Conservation (phyloP, 2,888 invertebrate genomes). For the Ferrisia virgata region DNA sequence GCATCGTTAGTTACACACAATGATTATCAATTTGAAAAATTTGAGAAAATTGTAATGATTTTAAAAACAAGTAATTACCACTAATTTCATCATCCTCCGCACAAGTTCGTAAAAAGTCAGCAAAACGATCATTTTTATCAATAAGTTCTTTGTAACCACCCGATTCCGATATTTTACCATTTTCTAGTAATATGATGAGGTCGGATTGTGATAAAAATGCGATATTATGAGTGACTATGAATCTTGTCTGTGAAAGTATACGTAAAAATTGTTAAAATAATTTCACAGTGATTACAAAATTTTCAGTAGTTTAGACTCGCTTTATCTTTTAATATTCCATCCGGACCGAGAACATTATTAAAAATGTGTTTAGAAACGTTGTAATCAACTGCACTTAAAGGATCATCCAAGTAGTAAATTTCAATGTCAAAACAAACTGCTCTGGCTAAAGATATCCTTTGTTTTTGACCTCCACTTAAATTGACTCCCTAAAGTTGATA, state of each 20-base stretch:
- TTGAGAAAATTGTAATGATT: not conserved
- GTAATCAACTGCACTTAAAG: constrained; percentile 67
- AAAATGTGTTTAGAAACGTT: constrained; percentile 67
- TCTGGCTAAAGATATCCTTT: constrained; percentile 84
- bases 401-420: constrained; percentile 92
- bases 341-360: constrained; percentile 60
- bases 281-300: not conserved
- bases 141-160: constrained; percentile 88
- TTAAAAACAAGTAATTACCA: not conserved
- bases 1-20: too few species aligned
- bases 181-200: constrained; percentile 81
- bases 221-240: constrained; percentile 69
- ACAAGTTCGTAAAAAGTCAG: constrained; percentile 78
- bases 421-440: constrained; percentile 87
- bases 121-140: constrained; percentile 78
- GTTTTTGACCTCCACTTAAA: constrained; percentile 87
- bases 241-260: constrained; percentile 61
- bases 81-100: constrained; percentile 51
- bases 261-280: not conserved
- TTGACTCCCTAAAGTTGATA: constrained; percentile 65
- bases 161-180: constrained; percentile 81
- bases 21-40: not conserved
- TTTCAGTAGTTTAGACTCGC: constrained; percentile 36
- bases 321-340: constrained; percentile 54
- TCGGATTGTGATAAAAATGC: constrained; percentile 88